Evolutionary conservation across 2,113 vertebrate genomes (phyloP).

Genomic region (Phrynosoma platyrhinos): DNA sequence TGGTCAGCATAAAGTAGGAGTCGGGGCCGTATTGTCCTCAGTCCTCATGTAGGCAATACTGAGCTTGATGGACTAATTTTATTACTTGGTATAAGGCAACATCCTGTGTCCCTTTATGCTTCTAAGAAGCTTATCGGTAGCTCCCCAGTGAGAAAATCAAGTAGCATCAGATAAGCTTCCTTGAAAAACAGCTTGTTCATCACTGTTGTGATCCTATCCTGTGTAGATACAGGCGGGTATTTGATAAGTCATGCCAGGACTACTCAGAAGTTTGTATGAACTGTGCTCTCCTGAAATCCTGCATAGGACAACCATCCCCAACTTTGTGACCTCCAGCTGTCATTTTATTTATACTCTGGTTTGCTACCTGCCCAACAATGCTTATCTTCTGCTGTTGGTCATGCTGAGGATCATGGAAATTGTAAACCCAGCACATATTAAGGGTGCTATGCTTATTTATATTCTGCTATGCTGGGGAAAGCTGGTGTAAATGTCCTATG

Average conservation of each 20-base stretch:
- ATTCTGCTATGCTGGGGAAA: not conserved
- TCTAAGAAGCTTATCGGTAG: not conserved
- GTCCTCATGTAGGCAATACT: not conserved
- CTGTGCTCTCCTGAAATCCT: not conserved
- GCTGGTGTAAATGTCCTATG: not conserved
- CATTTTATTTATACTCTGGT: too few relatives aligned
- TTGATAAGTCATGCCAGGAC: not conserved
- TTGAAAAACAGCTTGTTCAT: not conserved
- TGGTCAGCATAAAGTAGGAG: not conserved
- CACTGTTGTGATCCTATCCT: not conserved
- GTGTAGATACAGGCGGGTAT: too few relatives aligned
- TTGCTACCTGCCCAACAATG: too few relatives aligned
- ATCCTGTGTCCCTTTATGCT: not conserved
- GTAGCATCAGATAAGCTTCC: not conserved
- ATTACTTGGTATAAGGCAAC: not conserved
- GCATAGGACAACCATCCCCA: not conserved
- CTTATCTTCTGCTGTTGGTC: not conserved
- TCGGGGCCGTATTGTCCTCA: not conserved
- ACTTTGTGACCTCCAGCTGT: not conserved
- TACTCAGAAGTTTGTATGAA: not conserved
- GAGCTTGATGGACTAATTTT: not conserved
- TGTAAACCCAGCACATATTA: not conserved
- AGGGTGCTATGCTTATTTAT: not conserved
- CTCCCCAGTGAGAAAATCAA: not conserved
- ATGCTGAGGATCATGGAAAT: not conserved